Conservation (phyloP, 2,797 vertebrate species). For the Chelon labrosus region DNA sequence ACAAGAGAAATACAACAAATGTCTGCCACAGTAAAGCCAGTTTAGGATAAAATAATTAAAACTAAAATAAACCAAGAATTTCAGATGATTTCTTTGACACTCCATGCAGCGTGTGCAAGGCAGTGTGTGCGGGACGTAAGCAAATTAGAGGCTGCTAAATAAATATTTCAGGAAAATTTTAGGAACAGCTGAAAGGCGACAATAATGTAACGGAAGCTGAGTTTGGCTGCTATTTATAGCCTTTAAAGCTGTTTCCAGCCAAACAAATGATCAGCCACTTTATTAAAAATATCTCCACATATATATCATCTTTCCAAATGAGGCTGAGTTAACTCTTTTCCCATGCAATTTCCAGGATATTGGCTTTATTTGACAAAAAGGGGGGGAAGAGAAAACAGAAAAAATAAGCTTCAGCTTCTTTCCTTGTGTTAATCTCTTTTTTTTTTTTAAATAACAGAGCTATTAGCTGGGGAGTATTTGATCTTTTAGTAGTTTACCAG, state of each 20-base stretch:
- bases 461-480: background rate
- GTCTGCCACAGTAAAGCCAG: background rate
- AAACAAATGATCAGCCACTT: constrained; percentile 2
- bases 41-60: constrained; percentile 6
- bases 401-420: constrained; percentile 1
- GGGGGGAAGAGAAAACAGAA: constrained; percentile 16
- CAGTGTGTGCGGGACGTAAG: background rate
- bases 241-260: constrained; percentile 9
- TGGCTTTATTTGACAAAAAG: constrained; percentile 7
- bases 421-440: background rate
- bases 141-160: constrained; percentile 10
- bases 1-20: constrained; percentile 30
- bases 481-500: background rate
- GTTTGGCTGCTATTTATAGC: constrained; percentile 9
- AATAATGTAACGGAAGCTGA: background rate
- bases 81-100: background rate
- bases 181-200: constrained; percentile 20
- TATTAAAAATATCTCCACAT: constrained; percentile 17
- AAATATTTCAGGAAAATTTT: constrained; percentile 12
- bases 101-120: background rate
- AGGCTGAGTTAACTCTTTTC: background rate
- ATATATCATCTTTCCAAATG: constrained; percentile 5
- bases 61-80: background rate
- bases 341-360: constrained; percentile 9
- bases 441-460: constrained; percentile 3